Conservation (phyloP, 2,113 vertebrate genomes). For the Taurulus bubalis region DNA sequence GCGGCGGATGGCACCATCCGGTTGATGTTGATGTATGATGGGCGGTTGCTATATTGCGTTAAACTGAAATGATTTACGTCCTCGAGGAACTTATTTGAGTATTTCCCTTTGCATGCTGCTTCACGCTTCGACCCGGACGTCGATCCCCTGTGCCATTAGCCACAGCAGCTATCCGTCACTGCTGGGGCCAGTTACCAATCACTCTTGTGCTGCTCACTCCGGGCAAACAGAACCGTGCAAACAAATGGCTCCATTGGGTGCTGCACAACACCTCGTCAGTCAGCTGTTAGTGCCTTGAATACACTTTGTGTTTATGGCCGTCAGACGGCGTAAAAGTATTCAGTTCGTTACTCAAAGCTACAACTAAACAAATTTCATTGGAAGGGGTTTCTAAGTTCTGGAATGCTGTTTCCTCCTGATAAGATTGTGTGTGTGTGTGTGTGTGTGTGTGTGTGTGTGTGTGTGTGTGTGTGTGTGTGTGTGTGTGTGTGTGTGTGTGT, state of each 20-base stretch:
- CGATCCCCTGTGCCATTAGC: neutral
- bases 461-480: too few relatives aligned
- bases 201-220: neutral
- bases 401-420: constrained; percentile 16
- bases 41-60: neutral
- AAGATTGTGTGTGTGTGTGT: neutral
- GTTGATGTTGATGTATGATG: neutral
- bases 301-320: neutral
- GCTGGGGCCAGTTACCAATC: constrained; percentile 6
- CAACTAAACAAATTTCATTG: neutral
- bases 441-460: too few relatives aligned
- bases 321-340: neutral
- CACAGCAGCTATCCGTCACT: neutral
- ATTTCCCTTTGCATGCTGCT: neutral
- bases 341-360: neutral
- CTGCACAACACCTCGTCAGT: neutral
- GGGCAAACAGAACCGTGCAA: neutral
- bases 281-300: neutral
- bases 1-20: neutral
- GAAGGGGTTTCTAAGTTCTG: neutral
- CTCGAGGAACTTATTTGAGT: neutral
- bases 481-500: too few relatives aligned
- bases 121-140: neutral
- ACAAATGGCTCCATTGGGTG: constrained; percentile 9
- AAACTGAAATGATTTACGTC: neutral